A percentile compares a stretch with the other conserved stretches of the same genome.
Evolutionary conservation across 92 coral and sea anemone species (phyloP).

Genomic region (Anthopleura xanthogrammica): DNA sequence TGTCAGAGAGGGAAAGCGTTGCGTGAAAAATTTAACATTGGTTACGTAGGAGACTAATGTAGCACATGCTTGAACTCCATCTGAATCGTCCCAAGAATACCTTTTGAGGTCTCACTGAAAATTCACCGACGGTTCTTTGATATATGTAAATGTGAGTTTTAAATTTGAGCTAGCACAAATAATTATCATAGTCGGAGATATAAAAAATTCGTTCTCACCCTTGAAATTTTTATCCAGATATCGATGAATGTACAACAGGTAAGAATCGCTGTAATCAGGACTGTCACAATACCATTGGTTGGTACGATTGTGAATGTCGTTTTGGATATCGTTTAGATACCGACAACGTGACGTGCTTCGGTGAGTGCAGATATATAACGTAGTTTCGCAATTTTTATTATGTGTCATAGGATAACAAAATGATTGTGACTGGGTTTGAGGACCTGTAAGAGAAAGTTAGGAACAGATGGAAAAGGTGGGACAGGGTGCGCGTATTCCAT

Average conservation of each 20-base stretch:
- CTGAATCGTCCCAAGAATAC: no score
- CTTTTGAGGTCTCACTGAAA: no score
- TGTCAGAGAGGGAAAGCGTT: neutral
- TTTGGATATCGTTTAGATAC: conserved; percentile 33
- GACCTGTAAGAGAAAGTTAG: neutral
- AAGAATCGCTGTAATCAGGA: conserved; percentile 24
- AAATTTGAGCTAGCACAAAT: no score
- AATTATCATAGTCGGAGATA: no score
- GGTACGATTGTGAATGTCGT: conserved; percentile 35
- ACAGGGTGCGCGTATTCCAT: neutral
- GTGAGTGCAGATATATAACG: neutral
- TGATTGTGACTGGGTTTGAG: neutral
- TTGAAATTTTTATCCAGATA: no score
- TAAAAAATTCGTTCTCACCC: no score
- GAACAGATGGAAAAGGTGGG: neutral
- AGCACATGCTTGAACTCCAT: no score
- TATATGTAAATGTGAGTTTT: no score
- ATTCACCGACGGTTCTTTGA: no score
- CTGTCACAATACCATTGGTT: conserved; percentile 40
- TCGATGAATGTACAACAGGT: conserved; percentile 17
- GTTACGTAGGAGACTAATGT: no score
- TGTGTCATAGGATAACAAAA: neutral
- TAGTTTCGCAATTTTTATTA: no score
- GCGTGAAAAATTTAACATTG: no score
- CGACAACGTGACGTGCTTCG: neutral